These are phyloP conservation scores for Smutsia temminckii DNA, from an alignment of 2,797 vertebrate species.

Conservation along the genomic window DNA sequence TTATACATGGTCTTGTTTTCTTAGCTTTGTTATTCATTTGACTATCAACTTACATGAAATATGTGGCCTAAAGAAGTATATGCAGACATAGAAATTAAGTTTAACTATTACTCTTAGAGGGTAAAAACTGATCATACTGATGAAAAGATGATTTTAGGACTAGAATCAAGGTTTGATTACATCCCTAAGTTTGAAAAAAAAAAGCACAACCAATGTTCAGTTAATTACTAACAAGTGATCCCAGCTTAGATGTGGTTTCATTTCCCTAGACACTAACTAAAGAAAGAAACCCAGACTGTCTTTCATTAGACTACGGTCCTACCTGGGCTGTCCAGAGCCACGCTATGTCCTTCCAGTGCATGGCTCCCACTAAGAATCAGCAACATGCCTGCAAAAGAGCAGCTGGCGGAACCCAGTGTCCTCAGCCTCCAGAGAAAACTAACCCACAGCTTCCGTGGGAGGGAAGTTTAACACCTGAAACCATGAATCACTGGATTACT, in stretches of 20 bases:
- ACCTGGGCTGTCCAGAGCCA: conserved; percentile 62
- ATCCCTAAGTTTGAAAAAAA: neutral
- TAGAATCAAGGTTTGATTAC: conserved; percentile 18
- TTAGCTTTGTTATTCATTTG: neutral
- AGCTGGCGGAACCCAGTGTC: conserved; percentile 42
- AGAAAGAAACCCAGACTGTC: neutral
- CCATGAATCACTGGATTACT: conserved; percentile 72
- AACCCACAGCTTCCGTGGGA: conserved; percentile 25
- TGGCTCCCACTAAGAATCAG: conserved; percentile 39
- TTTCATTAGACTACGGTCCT: conserved; percentile 24
- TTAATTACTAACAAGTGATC: conserved; percentile 21
- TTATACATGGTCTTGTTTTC: neutral
- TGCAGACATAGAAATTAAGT: neutral
- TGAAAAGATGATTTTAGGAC: neutral
- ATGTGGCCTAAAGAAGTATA: neutral
- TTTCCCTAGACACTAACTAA: conserved; percentile 31
- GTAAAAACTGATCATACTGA: neutral
- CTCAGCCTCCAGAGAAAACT: conserved; percentile 23
- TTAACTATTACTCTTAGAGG: conserved; percentile 10
- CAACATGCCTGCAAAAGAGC: conserved; percentile 46
- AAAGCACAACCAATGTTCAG: neutral
- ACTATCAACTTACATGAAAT: neutral
- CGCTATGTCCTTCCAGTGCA: conserved; percentile 69
- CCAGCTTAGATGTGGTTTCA: conserved; percentile 22
- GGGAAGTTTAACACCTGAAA: conserved; percentile 73